Percentiles rank a stretch among this genome's conserved stretches.
Evolutionary conservation across 2,888 invertebrate species (phyloP).

Genomic region (Plutella xylostella): DNA sequence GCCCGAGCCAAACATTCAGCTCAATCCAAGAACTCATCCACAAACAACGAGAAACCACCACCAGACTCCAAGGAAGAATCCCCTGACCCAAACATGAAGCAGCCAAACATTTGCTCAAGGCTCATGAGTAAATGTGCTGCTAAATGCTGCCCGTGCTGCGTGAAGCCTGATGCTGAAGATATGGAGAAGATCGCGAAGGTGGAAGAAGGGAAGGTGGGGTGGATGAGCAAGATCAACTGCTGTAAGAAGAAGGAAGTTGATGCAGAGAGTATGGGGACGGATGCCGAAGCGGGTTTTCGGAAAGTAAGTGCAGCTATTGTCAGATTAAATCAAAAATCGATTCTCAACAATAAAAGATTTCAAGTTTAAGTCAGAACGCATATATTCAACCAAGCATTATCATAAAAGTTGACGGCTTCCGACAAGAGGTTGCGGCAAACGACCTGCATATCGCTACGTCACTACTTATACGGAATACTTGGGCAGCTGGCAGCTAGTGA

Average conservation of each 20-base stretch:
- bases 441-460: too few species aligned
- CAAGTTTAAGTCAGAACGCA: too few species aligned
- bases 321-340: too few species aligned
- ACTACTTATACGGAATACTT: too few species aligned
- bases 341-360: too few species aligned
- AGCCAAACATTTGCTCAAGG: constrained; percentile 45
- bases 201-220: constrained; percentile 28
- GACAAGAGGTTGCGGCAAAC: too few species aligned
- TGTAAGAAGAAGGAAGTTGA: constrained; percentile 48
- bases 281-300: constrained; percentile 49
- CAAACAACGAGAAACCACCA: constrained; percentile 27
- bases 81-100: constrained; percentile 27
- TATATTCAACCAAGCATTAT: too few species aligned
- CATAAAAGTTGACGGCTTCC: too few species aligned
- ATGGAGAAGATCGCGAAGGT: constrained; percentile 13
- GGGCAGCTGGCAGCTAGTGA: too few species aligned
- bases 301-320: too few species aligned
- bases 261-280: constrained; percentile 32
- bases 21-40: constrained; percentile 4
- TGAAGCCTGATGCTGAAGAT: constrained; percentile 33
- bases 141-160: constrained; percentile 62
- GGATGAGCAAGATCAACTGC: constrained; percentile 45
- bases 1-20: constrained; percentile 36
- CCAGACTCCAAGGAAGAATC: constrained; percentile 22
- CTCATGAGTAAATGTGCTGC: constrained; percentile 44